These are phyloP conservation scores for Corvus cornix DNA, from an alignment of 2,113 vertebrate genomes.

Conservation along the genomic window DNA sequence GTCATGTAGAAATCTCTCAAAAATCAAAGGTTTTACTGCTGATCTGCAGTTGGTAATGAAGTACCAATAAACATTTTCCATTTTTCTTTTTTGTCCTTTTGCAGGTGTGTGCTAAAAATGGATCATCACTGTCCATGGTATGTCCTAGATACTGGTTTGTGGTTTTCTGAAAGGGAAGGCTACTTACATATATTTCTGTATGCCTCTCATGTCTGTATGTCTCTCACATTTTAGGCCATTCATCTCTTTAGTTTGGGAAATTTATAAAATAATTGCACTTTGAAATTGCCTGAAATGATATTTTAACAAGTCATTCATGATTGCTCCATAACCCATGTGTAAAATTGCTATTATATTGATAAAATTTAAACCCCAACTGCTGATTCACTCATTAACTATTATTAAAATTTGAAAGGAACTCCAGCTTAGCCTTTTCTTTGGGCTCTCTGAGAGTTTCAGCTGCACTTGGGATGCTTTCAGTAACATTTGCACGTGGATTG, in stretches of 20 bases:
- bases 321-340: neutral
- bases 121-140: conserved; percentile 99
- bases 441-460: neutral
- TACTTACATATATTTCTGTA: neutral
- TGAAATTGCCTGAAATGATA: neutral
- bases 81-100: conserved; percentile 22
- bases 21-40: neutral
- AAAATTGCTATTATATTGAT: neutral
- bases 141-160: conserved; percentile 42
- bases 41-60: neutral
- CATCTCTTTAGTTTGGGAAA: neutral
- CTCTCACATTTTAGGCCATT: neutral
- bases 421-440: neutral
- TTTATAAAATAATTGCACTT: neutral
- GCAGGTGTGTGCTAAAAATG: conserved; percentile 97
- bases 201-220: neutral
- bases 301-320: neutral
- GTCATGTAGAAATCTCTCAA: neutral
- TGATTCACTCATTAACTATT: neutral
- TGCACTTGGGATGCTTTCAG: neutral
- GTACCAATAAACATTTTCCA: neutral
- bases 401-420: neutral
- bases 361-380: neutral
- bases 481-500: neutral
- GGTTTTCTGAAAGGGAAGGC: neutral